These are phyloP conservation scores for Xenops minutus DNA, from an alignment of 2,797 vertebrate species.

Conservation along the genomic window DNA sequence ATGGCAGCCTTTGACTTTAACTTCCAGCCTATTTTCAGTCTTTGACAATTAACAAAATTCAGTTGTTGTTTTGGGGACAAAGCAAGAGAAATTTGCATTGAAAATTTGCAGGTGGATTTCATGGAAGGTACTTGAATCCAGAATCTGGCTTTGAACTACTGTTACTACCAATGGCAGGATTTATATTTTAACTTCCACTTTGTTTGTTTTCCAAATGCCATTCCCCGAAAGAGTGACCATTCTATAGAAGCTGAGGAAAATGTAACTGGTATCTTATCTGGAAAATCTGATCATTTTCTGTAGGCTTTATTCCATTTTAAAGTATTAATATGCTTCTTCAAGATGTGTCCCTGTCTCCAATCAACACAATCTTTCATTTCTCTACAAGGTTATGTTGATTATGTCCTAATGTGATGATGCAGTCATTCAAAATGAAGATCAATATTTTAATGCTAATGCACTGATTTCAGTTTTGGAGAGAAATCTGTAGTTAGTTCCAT, in stretches of 20 bases:
- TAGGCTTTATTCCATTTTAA: not conserved
- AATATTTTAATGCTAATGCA: constrained; percentile 15
- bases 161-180: not conserved
- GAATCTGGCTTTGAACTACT: not conserved
- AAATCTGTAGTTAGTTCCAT: not conserved
- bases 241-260: not conserved
- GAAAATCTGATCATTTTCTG: not conserved
- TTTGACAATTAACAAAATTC: not conserved
- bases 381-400: constrained; percentile 10
- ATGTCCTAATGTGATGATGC: not conserved
- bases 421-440: constrained; percentile 25
- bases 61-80: not conserved
- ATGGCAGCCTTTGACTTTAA: not conserved
- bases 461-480: not conserved
- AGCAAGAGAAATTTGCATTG: not conserved
- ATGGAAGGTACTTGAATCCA: not conserved
- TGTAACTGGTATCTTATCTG: not conserved
- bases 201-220: not conserved
- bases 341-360: not conserved
- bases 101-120: not conserved
- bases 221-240: not conserved
- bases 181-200: not conserved
- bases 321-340: not conserved
- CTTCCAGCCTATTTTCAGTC: not conserved
- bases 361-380: not conserved